Evolutionary conservation across 2,888 invertebrate genomes (phyloP).

Genomic region (Eueremaeus valkanovi): DNA sequence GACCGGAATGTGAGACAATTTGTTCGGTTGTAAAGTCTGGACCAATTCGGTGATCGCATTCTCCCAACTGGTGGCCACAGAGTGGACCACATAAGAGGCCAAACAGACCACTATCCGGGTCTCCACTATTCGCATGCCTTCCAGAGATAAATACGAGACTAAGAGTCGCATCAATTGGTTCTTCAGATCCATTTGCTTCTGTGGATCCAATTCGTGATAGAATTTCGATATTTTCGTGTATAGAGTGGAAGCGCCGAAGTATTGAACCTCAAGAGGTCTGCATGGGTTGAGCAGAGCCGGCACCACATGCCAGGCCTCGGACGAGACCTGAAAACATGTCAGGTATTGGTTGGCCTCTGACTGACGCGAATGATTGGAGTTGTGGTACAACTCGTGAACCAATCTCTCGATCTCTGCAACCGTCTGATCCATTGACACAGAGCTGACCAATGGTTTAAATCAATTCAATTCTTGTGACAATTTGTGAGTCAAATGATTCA

Average conservation of each 20-base stretch:
- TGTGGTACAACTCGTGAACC: slow-evolving; percentile 60
- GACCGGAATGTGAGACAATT: slow-evolving; percentile 59
- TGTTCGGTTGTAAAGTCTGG: slow-evolving; percentile 59
- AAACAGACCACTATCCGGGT: slow-evolving; percentile 81
- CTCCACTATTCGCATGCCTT: slow-evolving; percentile 67
- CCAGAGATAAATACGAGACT: slow-evolving; percentile 70
- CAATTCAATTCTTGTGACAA: no score
- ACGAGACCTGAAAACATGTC: slow-evolving; percentile 74
- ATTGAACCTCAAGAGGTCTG: slow-evolving; percentile 68
- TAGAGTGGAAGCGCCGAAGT: slow-evolving; percentile 85
- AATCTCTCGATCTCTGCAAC: slow-evolving; percentile 39
- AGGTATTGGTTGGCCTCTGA: slow-evolving; percentile 76
- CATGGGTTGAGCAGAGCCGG: slow-evolving; percentile 76
- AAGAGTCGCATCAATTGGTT: slow-evolving; percentile 72
- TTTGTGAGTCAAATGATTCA: no score
- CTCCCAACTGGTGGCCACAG: slow-evolving; percentile 59
- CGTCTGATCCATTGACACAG: slow-evolving; percentile 30
- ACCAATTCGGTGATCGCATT: slow-evolving; percentile 72
- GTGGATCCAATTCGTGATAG: slow-evolving; percentile 79
- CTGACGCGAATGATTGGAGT: slow-evolving; percentile 59
- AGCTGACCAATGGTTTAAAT: no score
- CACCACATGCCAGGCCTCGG: slow-evolving; percentile 86
- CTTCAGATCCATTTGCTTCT: slow-evolving; percentile 70
- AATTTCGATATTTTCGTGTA: slow-evolving; percentile 81
- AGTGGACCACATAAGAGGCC: slow-evolving; percentile 75